Evolutionary conservation across 2,888 invertebrate species (phyloP), one percentile per base, ranked within the genome.

Genomic region (Pristionchus maxplancki): DNA sequence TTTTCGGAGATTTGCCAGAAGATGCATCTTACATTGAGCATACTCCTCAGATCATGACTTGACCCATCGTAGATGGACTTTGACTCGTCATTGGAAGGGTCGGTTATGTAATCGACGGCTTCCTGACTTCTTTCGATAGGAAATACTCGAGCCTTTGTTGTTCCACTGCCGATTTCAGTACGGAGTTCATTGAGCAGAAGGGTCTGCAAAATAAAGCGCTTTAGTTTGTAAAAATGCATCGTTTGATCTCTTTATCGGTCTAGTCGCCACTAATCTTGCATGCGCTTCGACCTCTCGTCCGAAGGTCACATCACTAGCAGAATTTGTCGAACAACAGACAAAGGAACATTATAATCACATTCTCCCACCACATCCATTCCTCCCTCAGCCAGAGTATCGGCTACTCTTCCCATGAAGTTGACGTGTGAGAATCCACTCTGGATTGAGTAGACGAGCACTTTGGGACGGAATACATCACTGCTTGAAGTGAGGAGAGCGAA

Each of bases 401-500:
- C 50, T 20, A 83, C 37, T 83, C 82, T 50, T 50, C 82, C 82
- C 82, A 83, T 83, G 82, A 83, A 83, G n/a, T 83, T 83, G 13
- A 58, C 82, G n/a, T 83, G 82, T 17, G 82, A 83, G 82, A 83
- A 83, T 50, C 82, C 82, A 53, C 82, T 83, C 37, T 83, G 50
- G 53, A 83, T 83, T 6, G 82, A 83, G 37, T 83, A 83, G 1
- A 83, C 82, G 20, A 83, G 53, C 17, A 83, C 82, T 53, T 83
- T 83, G 6, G 82, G 53, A 15, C 44, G 82, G 20, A 37, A 37
- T 83, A 37, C 53, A 50, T 83, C 53, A 24, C 24, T 53, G 0
- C 1, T 24, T 9, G 53, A 13, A 28, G 44, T 1, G 44, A 34
- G 17, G 53, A 34, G 15, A 44, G 53, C 6, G 17, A 83, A 15